Evolutionary conservation across 1,140 invertebrate genomes (phyloP), one percentile per base, ranked within the genome.

Genomic region (Zaprionus kolodkinae): DNA sequence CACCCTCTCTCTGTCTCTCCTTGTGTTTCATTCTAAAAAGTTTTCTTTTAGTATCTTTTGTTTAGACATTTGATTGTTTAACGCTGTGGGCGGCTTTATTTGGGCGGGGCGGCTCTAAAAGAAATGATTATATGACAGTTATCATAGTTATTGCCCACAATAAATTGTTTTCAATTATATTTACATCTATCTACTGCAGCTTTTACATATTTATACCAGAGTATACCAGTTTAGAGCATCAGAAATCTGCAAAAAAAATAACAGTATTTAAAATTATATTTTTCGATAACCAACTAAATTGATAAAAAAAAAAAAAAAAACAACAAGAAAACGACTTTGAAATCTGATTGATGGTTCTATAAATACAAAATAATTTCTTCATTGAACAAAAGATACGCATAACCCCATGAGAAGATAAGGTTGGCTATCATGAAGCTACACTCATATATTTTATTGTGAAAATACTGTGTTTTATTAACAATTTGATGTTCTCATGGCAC

Each of bases 61-160:
- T 17, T 59, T 50, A 67, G 7, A 59, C 25, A 21, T 75, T 60
- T 68, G 72, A 79, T 84, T 84, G 75, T 57, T 69, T 62, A 68
- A 84, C 72, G 76, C 72, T 56, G 38, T 50, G 71, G 38, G 60
- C 45, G 66, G 64, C 25, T 30, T 17, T 17, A n/a, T 11, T 11
- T 59, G 48, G 48, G 64, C 68, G 38, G 57, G 38, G 57, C 64
- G 36, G 43, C 55, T 68, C 68, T 71, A 48, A n/a, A 15, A n/a
- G n/a, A 3, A 9, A 15, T n/a, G 2, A 65, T 13, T 9, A 38
- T 38, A 9, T 9, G 6, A 4, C 0, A 59, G n/a, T 57, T 25
- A 17, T 11, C 25, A 33, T 36, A 6, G 6, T 33, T 25, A n/a
- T 12, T 45, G 9, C 6, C 5, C 7, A 17, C 6, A 4, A 9